phyloP scores from a whole-genome alignment of 1,140 invertebrate genomes.

The Diabrotica virgifera region DNA sequence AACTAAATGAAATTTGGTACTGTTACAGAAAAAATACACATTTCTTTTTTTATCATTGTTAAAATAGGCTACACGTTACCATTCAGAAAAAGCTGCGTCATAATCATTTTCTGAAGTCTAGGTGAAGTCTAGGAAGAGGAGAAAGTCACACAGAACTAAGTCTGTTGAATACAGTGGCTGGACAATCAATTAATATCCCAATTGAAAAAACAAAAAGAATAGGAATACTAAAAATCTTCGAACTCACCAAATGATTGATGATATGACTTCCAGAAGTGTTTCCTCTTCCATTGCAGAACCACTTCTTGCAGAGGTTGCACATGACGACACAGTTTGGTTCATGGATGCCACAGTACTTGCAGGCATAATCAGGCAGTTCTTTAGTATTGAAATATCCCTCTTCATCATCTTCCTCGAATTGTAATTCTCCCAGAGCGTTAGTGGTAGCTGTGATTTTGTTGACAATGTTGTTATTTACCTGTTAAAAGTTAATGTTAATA shows the following conservation, averaged over 20 bases:
- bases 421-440: conserved; percentile 74
- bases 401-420: conserved; percentile 91
- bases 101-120: too few relatives aligned
- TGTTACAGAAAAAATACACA: too few relatives aligned
- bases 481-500: too few relatives aligned
- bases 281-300: conserved; percentile 99
- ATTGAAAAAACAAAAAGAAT: too few relatives aligned
- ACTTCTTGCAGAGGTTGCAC: conserved; percentile 98
- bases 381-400: conserved; percentile 85
- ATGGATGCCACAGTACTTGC: conserved; percentile 98
- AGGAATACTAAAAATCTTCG: not conserved
- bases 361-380: conserved; percentile 90
- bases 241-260: conserved; percentile 86
- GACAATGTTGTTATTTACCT: conserved; percentile 71
- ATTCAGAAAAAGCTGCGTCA: too few relatives aligned
- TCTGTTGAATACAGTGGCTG: too few relatives aligned
- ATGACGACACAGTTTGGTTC: conserved; percentile 96
- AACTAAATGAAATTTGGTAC: too few relatives aligned
- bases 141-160: too few relatives aligned
- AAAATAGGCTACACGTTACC: too few relatives aligned
- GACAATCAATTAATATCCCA: too few relatives aligned
- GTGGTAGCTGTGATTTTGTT: conserved; percentile 70
- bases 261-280: conserved; percentile 98
- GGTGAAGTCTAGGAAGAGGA: too few relatives aligned
- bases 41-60: too few relatives aligned